Percentiles rank a stretch among this genome's conserved stretches.
These are phyloP conservation scores for Galeopsomyia nigrocyanea DNA, from an alignment of 2,888 invertebrate genomes.

Conservation along the genomic window DNA sequence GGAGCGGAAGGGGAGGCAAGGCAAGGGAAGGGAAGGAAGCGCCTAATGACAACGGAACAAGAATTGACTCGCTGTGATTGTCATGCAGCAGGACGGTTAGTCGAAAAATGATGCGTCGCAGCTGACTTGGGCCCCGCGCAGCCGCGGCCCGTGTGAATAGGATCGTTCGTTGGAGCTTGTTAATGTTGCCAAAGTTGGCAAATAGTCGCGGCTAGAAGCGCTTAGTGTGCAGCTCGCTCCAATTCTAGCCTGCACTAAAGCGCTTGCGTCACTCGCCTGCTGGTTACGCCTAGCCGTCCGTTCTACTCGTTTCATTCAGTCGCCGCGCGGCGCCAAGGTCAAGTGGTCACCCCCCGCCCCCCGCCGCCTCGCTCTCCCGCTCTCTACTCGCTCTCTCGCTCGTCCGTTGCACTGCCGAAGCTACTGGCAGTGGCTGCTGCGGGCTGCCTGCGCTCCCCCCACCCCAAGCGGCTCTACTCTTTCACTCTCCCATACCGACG, in stretches of 20 bases:
- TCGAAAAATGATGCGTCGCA: no score
- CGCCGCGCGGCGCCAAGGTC: constrained; percentile 60
- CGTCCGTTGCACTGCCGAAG: constrained; percentile 34
- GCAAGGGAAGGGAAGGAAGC: no score
- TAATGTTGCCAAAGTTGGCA: no score
- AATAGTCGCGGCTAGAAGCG: background rate
- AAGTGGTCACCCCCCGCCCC: constrained; percentile 61
- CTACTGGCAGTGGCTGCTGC: constrained; percentile 47
- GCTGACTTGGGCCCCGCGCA: no score
- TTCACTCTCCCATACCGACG: constrained; percentile 4
- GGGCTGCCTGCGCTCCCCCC: no score
- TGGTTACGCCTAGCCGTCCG: no score
- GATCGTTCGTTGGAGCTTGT: no score
- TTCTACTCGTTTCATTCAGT: constrained; percentile 61
- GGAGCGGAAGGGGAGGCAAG: no score
- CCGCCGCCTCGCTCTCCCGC: background rate
- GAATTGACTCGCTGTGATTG: no score
- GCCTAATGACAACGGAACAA: no score
- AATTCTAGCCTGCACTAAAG: constrained; percentile 1
- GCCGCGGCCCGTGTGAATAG: no score
- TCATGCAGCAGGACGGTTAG: no score
- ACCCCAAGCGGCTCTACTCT: constrained; percentile 26
- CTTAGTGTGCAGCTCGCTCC: constrained; percentile 6
- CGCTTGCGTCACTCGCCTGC: constrained; percentile 62
- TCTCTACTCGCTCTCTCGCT: background rate